These are phyloP conservation scores for Drosophila ambigua DNA, from an alignment of 1,140 invertebrate genomes.

Conservation along the genomic window DNA sequence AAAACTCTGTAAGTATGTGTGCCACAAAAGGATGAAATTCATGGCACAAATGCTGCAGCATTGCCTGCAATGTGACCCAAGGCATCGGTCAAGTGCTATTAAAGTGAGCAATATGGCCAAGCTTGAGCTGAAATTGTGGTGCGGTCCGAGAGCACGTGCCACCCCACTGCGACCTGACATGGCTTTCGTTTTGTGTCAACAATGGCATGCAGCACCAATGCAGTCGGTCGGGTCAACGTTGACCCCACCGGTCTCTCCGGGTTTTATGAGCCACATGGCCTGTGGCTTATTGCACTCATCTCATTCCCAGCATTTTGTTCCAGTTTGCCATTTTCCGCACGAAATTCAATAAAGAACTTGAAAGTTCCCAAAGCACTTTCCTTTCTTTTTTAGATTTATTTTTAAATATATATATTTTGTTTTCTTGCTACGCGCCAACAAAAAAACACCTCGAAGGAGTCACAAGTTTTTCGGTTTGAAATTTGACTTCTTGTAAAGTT, in stretches of 20 bases:
- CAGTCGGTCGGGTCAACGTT: neutral
- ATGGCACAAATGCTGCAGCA: conserved; percentile 8
- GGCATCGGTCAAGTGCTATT: conserved; percentile 1
- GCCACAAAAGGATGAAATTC: too few species aligned
- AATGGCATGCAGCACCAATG: conserved; percentile 22
- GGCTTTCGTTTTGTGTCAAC: conserved; percentile 24
- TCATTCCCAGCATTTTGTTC: conserved; percentile 51
- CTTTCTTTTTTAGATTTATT: conserved; percentile 12
- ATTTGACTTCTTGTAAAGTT: conserved; percentile 6
- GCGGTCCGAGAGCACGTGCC: too few species aligned
- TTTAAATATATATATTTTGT: conserved; percentile 1
- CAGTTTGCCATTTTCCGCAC: conserved; percentile 59
- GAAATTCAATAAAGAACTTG: conserved; percentile 65
- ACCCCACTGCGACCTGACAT: conserved; percentile 14
- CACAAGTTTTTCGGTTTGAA: conserved; percentile 22
- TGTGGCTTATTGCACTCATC: conserved; percentile 28
- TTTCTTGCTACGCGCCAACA: neutral
- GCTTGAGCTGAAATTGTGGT: neutral
- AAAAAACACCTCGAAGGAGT: neutral
- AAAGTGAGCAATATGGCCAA: conserved; percentile 24
- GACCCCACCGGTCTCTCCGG: neutral
- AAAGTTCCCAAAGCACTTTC: conserved; percentile 30
- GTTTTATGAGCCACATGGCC: conserved; percentile 44
- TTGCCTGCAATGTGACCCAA: neutral
- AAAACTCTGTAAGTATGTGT: too few species aligned